These are phyloP conservation scores for Amphibalanus amphitrite DNA, from an alignment of 1,140 invertebrate species.

Conservation along the genomic window DNA sequence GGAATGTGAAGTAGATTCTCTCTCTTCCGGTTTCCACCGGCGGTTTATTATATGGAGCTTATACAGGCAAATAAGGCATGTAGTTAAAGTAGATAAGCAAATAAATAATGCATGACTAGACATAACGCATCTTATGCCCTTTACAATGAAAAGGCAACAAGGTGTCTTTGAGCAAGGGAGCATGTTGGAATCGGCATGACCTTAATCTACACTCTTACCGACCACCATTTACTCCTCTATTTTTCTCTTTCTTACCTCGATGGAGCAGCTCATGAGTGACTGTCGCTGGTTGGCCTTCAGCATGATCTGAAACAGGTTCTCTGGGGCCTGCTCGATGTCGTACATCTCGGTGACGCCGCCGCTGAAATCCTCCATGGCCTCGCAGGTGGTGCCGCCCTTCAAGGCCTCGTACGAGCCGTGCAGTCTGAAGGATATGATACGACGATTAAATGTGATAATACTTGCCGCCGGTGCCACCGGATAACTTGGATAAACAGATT, in stretches of 20 bases:
- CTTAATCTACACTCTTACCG: too few relatives aligned
- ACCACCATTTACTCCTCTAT: too few relatives aligned
- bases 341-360: constrained; percentile 25
- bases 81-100: too few relatives aligned
- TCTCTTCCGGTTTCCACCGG: too few relatives aligned
- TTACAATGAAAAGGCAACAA: not conserved
- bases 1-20: too few relatives aligned
- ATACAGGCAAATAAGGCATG: too few relatives aligned
- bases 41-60: too few relatives aligned
- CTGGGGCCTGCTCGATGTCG: constrained; percentile 23
- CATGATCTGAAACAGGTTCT: constrained; percentile 32
- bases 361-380: constrained; percentile 33
- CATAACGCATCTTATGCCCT: constrained; percentile 3
- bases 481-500: too few relatives aligned
- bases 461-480: too few relatives aligned
- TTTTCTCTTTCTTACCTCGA: constrained; percentile 32
- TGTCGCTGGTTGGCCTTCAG: constrained; percentile 30
- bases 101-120: not conserved
- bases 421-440: constrained; percentile 30
- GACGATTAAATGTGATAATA: too few relatives aligned
- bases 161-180: too few relatives aligned
- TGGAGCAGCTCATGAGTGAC: constrained; percentile 38
- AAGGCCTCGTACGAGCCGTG: constrained; percentile 40
- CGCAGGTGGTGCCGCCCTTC: constrained; percentile 37
- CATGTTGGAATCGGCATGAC: too few relatives aligned